These are phyloP conservation scores for Pollicipes pollicipes DNA, from an alignment of 1,140 invertebrate species.

Conservation along the genomic window DNA sequence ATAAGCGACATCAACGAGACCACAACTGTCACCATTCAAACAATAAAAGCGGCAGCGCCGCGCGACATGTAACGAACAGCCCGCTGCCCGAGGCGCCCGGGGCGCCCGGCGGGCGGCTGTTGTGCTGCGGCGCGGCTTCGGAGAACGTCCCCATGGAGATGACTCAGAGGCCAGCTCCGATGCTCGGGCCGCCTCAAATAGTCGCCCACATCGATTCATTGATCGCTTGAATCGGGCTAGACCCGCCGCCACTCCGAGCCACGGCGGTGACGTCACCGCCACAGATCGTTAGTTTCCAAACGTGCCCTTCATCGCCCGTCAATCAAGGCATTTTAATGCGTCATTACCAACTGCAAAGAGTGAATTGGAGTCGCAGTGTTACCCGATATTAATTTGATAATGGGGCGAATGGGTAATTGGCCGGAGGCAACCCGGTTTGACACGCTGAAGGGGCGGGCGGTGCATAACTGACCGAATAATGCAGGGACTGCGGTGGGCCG, in stretches of 20 bases:
- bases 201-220: background rate
- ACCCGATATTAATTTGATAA: background rate
- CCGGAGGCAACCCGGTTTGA: no score
- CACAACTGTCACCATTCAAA: no score
- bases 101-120: background rate
- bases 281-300: no score
- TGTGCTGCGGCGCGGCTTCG: background rate
- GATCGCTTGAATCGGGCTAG: background rate
- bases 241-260: background rate
- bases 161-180: background rate
- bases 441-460: no score
- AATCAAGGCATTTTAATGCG: background rate
- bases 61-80: background rate
- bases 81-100: background rate
- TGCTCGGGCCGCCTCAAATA: background rate
- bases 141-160: background rate
- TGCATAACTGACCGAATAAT: background rate
- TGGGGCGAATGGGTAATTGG: background rate
- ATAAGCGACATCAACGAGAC: no score
- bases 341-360: no score
- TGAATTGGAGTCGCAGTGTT: background rate
- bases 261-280: background rate
- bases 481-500: no score
- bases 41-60: no score
- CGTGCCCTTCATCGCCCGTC: background rate